Conservation (phyloP, 2,888 invertebrate species). For the Cephus pulcher region DNA sequence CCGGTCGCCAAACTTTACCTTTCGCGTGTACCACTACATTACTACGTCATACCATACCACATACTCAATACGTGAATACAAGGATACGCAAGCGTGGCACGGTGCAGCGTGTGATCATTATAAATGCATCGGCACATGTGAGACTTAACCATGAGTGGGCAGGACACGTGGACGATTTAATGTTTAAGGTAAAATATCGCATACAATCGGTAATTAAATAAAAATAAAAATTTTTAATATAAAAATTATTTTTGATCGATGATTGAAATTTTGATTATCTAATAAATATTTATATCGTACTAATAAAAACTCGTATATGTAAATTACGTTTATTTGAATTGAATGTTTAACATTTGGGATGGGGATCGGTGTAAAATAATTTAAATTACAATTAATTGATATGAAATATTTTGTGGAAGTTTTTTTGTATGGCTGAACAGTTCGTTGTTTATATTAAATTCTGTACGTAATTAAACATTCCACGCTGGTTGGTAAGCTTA, state of each 20-base stretch:
- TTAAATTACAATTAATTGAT: background rate
- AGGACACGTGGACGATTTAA: background rate
- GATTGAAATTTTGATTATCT: background rate
- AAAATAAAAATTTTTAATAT: background rate
- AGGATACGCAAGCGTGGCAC: constrained; percentile 7
- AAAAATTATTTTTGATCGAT: background rate
- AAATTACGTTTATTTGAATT: no score
- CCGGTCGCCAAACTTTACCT: constrained; percentile 37
- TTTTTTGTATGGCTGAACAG: background rate
- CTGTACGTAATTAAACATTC: background rate
- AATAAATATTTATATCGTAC: no score
- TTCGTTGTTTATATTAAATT: background rate
- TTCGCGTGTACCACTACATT: constrained; percentile 2
- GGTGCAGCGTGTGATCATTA: constrained; percentile 4
- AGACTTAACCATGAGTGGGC: background rate
- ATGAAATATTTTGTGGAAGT: background rate
- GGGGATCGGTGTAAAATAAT: background rate
- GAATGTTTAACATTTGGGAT: background rate
- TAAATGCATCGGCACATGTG: background rate
- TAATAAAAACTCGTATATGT: no score
- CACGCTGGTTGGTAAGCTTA: background rate
- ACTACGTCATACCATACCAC: background rate
- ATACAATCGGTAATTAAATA: background rate
- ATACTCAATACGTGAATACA: background rate
- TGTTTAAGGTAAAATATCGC: background rate